Percentiles rank a stretch among this genome's conserved stretches.
Evolutionary conservation across 2,888 invertebrate species (phyloP).

Genomic region (Endotricha flammealis): DNA sequence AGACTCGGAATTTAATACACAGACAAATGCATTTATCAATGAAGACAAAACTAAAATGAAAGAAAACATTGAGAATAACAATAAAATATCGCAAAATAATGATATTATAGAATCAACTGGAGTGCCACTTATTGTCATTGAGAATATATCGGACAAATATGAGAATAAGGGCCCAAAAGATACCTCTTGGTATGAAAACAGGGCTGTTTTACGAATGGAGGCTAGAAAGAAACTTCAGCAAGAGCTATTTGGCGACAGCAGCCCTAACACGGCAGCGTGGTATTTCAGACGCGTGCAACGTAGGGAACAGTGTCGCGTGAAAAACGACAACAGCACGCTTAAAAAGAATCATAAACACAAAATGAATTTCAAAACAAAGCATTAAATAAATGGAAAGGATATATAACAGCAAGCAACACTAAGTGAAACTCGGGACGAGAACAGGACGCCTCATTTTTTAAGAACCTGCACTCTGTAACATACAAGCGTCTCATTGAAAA

Average conservation of each 20-base stretch:
- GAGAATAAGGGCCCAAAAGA: constrained; percentile 25
- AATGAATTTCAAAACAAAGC: constrained; percentile 61
- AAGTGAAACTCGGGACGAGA: too few relatives aligned
- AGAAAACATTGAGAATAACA: constrained; percentile 15
- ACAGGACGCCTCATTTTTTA: too few relatives aligned
- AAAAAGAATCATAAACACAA: constrained; percentile 49
- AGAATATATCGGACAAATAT: constrained; percentile 7
- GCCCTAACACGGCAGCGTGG: constrained; percentile 59
- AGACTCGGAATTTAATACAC: too few relatives aligned
- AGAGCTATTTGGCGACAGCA: constrained; percentile 51
- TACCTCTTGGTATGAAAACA: constrained; percentile 56
- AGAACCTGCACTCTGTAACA: too few relatives aligned
- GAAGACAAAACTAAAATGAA: constrained; percentile 24
- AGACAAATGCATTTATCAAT: constrained; percentile 31
- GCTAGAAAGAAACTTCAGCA: constrained; percentile 56
- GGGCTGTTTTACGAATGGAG: constrained; percentile 48
- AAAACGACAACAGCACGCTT: constrained; percentile 52
- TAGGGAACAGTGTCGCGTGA: constrained; percentile 63
- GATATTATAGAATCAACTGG: constrained; percentile 8
- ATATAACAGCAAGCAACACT: too few relatives aligned
- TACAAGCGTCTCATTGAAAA: too few relatives aligned
- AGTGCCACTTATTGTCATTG: neutral
- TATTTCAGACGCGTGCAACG: constrained; percentile 68
- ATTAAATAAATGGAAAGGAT: too few relatives aligned
- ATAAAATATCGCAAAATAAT: constrained; percentile 30